phyloP scores from a whole-genome alignment of 2,888 invertebrate genomes.

The Nomada ferruginata region DNA sequence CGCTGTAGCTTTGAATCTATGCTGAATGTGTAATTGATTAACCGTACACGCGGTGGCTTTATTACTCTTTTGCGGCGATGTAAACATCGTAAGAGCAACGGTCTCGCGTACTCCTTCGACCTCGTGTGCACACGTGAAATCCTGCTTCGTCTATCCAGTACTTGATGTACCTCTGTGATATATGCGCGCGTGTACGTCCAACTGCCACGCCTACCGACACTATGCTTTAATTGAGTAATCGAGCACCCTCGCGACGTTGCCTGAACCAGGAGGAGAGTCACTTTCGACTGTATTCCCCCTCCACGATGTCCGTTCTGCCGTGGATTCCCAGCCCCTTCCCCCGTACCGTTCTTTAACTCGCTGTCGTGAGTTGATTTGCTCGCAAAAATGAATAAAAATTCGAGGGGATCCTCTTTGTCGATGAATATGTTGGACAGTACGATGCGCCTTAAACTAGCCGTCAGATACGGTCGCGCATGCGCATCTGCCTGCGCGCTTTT shows the following conservation, averaged over 20 bases:
- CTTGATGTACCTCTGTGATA: slow-evolving; percentile 75
- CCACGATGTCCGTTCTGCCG: neutral
- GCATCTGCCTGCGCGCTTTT: too few relatives aligned
- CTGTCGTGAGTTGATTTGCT: too few relatives aligned
- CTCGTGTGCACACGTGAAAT: slow-evolving; percentile 18
- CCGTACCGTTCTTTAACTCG: neutral
- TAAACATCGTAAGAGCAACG: neutral
- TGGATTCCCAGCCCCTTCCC: neutral
- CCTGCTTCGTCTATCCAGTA: slow-evolving; percentile 33
- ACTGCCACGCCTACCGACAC: slow-evolving; percentile 80
- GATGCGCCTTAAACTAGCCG: too few relatives aligned
- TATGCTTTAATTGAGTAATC: slow-evolving; percentile 81
- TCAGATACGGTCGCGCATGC: too few relatives aligned
- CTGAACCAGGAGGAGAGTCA: slow-evolving; percentile 48
- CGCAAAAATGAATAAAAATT: too few relatives aligned
- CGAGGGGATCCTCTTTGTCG: too few relatives aligned
- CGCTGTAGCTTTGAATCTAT: neutral
- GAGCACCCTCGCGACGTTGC: slow-evolving; percentile 80
- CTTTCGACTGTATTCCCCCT: slow-evolving; percentile 17
- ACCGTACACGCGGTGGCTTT: neutral
- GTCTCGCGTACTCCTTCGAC: neutral
- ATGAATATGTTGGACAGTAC: neutral
- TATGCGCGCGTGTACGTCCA: slow-evolving; percentile 77
- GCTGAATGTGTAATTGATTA: neutral
- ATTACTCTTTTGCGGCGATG: neutral